Evolutionary conservation across 2,113 vertebrate species (phyloP).

Genomic region (Empidonax alnorum): DNA sequence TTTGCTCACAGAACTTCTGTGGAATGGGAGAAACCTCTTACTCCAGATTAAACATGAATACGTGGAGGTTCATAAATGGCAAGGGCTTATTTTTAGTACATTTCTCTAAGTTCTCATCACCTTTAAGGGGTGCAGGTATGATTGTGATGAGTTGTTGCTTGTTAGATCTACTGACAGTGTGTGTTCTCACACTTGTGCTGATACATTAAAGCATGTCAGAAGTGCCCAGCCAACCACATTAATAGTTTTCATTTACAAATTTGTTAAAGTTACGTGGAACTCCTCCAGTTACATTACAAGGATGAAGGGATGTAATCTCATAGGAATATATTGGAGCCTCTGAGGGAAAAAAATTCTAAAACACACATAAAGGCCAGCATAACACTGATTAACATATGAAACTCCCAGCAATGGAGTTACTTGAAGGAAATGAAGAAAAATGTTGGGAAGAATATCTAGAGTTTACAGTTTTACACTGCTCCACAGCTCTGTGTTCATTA

Average conservation of each 20-base stretch:
- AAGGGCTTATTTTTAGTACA: accelerated
- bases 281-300: not conserved
- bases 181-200: not conserved
- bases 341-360: not conserved
- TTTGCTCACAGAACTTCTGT: not conserved
- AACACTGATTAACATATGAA: not conserved
- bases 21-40: not conserved
- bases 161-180: not conserved
- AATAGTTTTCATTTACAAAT: not conserved
- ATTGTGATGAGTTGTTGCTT: not conserved
- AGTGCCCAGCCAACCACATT: not conserved
- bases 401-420: not conserved
- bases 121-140: not conserved
- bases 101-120: not conserved
- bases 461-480: slow-evolving; percentile 36
- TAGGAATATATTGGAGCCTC: not conserved
- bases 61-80: not conserved
- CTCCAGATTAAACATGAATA: not conserved
- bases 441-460: not conserved
- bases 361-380: not conserved
- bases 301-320: not conserved
- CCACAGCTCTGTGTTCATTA: slow-evolving; percentile 59
- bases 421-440: slow-evolving; percentile 33
- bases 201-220: not conserved
- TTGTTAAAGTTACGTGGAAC: not conserved